Evolutionary conservation across 1,140 invertebrate species (phyloP).

Genomic region (Drosophila paulistorum): DNA sequence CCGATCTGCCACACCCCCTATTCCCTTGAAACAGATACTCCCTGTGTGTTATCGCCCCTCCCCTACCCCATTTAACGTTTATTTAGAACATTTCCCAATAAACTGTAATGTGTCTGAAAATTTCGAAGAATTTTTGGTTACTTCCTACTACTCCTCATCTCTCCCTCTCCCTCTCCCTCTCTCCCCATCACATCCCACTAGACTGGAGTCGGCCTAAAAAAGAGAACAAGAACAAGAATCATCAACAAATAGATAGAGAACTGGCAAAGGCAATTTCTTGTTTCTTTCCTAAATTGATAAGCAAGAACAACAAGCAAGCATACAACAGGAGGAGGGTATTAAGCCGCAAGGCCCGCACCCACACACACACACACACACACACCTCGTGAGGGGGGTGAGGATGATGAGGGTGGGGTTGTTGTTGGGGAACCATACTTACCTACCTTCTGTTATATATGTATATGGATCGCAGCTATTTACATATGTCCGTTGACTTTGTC

Average conservation of each 20-base stretch:
- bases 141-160: too few relatives aligned
- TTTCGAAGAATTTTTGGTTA: slow-evolving; percentile 7
- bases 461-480: slow-evolving; percentile 75
- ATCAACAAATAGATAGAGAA: slow-evolving; percentile 19
- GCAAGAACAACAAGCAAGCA: slow-evolving; percentile 45
- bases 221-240: neutral
- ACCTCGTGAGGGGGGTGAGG: slow-evolving; percentile 2
- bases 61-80: too few relatives aligned
- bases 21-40: too few relatives aligned
- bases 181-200: too few relatives aligned
- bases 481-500: slow-evolving; percentile 70
- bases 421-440: slow-evolving; percentile 26
- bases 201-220: too few relatives aligned
- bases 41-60: neutral
- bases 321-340: slow-evolving; percentile 45
- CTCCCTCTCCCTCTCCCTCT: too few relatives aligned
- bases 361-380: slow-evolving; percentile 33
- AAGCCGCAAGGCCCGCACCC: slow-evolving; percentile 66
- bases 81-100: slow-evolving; percentile 11
- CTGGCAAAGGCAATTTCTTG: slow-evolving; percentile 37
- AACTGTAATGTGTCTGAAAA: neutral
- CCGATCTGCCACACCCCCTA: neutral
- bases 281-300: slow-evolving; percentile 52
- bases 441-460: slow-evolving; percentile 64
- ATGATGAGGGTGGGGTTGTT: neutral